Conservation (phyloP, 2,113 vertebrate species). For the Myiagra hebetior region DNA sequence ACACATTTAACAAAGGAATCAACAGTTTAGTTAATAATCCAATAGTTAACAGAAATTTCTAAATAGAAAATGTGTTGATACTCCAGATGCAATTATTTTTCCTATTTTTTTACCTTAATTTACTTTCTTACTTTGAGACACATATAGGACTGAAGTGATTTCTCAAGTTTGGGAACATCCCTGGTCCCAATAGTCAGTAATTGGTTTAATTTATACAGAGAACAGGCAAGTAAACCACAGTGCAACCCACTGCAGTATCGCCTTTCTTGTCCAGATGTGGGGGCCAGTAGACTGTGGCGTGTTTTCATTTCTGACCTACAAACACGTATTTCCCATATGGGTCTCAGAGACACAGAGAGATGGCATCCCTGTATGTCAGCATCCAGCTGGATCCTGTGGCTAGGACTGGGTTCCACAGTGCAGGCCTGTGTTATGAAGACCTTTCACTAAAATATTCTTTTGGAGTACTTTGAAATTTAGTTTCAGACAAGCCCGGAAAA, state of each 20-base stretch:
- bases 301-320: background rate
- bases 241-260: background rate
- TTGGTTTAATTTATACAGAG: background rate
- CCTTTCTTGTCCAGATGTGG: background rate
- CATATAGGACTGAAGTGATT: background rate
- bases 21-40: background rate
- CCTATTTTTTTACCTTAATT: background rate
- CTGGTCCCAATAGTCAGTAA: fast-evolving
- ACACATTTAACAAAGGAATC: background rate
- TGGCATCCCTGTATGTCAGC: background rate
- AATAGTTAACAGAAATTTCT: background rate
- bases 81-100: background rate
- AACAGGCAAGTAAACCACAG: background rate
- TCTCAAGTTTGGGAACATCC: background rate
- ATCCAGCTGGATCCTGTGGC: background rate
- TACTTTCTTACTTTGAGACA: background rate
- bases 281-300: background rate
- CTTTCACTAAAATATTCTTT: background rate
- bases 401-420: background rate
- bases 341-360: background rate
- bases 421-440: background rate
- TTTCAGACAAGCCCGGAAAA: background rate
- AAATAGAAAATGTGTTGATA: background rate
- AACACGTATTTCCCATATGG: background rate
- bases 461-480: background rate